These are phyloP conservation scores for Ispidina picta DNA, from an alignment of 2,797 vertebrate species.

Conservation along the genomic window DNA sequence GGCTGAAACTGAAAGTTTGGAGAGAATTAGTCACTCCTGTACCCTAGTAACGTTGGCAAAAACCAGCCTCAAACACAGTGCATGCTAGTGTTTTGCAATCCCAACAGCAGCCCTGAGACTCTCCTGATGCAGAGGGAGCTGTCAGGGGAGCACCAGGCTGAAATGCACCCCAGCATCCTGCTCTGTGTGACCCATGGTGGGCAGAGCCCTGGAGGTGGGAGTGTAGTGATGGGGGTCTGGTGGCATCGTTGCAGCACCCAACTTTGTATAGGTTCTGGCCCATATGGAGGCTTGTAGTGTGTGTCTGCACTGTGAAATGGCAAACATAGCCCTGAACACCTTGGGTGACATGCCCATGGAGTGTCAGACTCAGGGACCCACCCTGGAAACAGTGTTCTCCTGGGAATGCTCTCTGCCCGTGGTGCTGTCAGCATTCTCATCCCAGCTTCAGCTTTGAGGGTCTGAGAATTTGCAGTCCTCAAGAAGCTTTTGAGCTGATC, in stretches of 20 bases:
- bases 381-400: no score
- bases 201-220: not conserved
- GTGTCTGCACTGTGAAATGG: not conserved
- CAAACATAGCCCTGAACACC: not conserved
- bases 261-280: rapidly evolving
- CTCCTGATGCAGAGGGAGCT: not conserved
- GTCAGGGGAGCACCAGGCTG: not conserved
- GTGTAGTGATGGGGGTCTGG: not conserved
- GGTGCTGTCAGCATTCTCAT: not conserved
- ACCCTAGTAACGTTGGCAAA: slow-evolving; percentile 77
- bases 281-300: rapidly evolving
- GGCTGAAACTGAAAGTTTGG: slow-evolving; percentile 75
- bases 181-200: rapidly evolving
- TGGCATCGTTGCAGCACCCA: not conserved
- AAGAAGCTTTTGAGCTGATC: not conserved
- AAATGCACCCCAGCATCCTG: not conserved
- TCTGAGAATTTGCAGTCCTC: rapidly evolving
- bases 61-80: slow-evolving; percentile 60
- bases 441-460: not conserved
- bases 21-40: slow-evolving; percentile 75
- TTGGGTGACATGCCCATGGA: not conserved
- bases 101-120: not conserved
- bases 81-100: slow-evolving; percentile 32
- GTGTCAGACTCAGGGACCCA: rapidly evolving
- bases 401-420: rapidly evolving